phyloP scores from a whole-genome alignment of 2,888 invertebrate genomes.

The Hydriomena furcata region DNA sequence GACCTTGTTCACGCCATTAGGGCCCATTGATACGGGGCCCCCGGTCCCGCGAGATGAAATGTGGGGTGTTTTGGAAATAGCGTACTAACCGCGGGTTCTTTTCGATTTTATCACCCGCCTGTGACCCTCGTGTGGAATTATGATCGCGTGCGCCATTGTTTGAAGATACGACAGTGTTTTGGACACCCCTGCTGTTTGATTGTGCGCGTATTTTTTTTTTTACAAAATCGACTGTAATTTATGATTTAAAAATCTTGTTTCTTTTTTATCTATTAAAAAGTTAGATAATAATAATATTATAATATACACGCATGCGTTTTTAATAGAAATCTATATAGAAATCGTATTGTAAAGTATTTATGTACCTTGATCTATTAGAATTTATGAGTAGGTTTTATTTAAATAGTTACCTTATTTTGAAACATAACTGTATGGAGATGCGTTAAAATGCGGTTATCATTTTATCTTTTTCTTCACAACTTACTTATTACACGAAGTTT shows the following conservation, averaged over 20 bases:
- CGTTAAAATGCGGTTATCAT: too few relatives aligned
- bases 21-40: constrained; percentile 60
- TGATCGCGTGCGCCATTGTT: constrained; percentile 19
- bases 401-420: too few relatives aligned
- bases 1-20: constrained; percentile 66
- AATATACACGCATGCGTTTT: too few relatives aligned
- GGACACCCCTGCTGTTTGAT: constrained; percentile 20
- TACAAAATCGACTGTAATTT: not conserved
- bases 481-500: too few relatives aligned
- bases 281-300: too few relatives aligned
- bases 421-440: too few relatives aligned
- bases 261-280: too few relatives aligned
- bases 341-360: too few relatives aligned
- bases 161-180: constrained; percentile 15
- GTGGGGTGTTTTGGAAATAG: constrained; percentile 51
- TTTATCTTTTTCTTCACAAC: too few relatives aligned
- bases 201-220: constrained; percentile 8
- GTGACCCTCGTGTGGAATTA: constrained; percentile 10
- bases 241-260: not conserved
- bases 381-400: too few relatives aligned
- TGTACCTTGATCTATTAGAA: too few relatives aligned
- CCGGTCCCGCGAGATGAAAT: constrained; percentile 56
- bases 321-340: too few relatives aligned
- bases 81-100: constrained; percentile 42
- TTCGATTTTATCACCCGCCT: constrained; percentile 31